Evolutionary conservation across 1,140 invertebrate species (phyloP), one percentile per base, ranked within the genome.

Genomic region (Drosophila kohkoa): DNA sequence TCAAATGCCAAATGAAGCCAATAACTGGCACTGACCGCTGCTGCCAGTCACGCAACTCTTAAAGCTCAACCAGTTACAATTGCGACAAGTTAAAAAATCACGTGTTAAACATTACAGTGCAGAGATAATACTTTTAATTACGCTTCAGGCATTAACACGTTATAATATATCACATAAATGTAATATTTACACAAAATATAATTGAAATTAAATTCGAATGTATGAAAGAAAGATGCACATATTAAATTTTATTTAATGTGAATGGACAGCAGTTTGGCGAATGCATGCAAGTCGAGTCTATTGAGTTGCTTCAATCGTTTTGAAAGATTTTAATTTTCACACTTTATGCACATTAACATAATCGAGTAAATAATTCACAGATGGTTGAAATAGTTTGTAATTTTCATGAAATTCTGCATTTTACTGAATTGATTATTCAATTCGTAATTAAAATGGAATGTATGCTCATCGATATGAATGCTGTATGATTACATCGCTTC

Each of bases 1-100:
- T 46, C 76, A 38, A 25, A 41, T 41, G 35, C 35, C 54, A 83
- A 87, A 87, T 80, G 77, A 88, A 80, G 83, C 77, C 85, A 87
- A 87, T 87, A 77, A 80, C 74, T 28, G 48, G 5, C 11, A 45
- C 28, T 16, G 28, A 46, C 45, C 30, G 41, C 46, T 64, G 52
- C 51, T 52, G 55, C 51, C 76, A 77, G 20, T 35, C 30, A 71
- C 69, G 77, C 74, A 81, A 57, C 46, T 57, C n/a, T 32, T 30
- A 51, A 59, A 43, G 25, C 20, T 62, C 6, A 48, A 3, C 46
- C 16, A 7, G 46, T 6, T 13, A 43, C 41, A 43, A 48, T 15
- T 15, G n/a, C 25, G 25, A 11, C 4, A 35, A 48, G 20, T 52
- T 52, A 4, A 46, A 59, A 28, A 20, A 30, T 55, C 16, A 52